Percentiles rank a stretch among this genome's conserved stretches.
Evolutionary conservation across 2,888 invertebrate genomes (phyloP).

Genomic region (Eupeodes latifasciatus): DNA sequence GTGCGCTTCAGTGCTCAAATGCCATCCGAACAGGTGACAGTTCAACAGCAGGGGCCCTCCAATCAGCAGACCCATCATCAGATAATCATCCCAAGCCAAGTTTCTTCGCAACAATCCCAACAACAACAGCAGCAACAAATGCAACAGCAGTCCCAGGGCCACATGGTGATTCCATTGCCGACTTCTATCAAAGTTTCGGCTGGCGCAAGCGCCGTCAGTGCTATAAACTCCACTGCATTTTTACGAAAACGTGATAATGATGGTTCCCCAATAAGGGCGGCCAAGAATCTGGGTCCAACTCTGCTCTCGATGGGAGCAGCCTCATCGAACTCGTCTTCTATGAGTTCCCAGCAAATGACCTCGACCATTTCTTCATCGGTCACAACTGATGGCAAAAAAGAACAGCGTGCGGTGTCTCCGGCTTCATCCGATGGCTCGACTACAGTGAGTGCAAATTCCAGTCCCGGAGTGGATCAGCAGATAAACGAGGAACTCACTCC

Average conservation of each 20-base stretch:
- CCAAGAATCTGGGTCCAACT: conserved; percentile 86
- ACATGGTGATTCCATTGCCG: conserved; percentile 77
- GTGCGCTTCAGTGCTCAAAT: conserved; percentile 80
- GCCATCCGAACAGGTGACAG: conserved; percentile 67
- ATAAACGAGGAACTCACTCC: conserved; percentile 83
- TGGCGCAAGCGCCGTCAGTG: conserved; percentile 77
- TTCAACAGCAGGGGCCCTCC: conserved; percentile 66
- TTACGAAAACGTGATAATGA: conserved; percentile 94
- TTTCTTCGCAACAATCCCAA: conserved; percentile 52
- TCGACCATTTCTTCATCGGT: conserved; percentile 8
- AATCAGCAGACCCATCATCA: conserved; percentile 62
- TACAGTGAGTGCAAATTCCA: conserved; percentile 94
- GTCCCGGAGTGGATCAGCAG: conserved; percentile 88
- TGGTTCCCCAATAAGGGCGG: conserved; percentile 87
- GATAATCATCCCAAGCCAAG: conserved; percentile 71
- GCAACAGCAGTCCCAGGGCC: conserved; percentile 66
- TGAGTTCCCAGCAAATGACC: conserved; percentile 56
- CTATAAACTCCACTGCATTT: conserved; percentile 86
- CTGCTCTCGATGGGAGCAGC: conserved; percentile 81
- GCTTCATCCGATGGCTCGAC: conserved; percentile 89
- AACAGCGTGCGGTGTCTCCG: conserved; percentile 81
- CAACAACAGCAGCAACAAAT: conserved; percentile 50
- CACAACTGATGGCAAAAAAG: conserved; percentile 51
- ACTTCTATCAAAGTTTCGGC: conserved; percentile 82
- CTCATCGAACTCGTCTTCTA: conserved; percentile 55